These are phyloP conservation scores for Eulimnadia texana DNA, from an alignment of 1,140 invertebrate genomes.

Conservation along the genomic window DNA sequence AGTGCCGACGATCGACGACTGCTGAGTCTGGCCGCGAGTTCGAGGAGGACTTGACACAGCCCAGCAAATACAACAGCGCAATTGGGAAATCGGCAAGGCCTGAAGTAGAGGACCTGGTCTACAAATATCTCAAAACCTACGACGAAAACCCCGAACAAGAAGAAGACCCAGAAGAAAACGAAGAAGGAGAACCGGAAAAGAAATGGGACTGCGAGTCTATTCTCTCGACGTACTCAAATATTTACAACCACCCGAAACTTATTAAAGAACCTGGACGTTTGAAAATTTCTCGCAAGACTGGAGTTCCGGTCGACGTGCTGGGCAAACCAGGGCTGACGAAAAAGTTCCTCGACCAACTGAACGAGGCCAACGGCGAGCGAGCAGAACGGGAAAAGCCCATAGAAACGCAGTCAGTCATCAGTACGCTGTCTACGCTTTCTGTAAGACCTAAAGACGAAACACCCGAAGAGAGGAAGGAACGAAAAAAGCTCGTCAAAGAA, in stretches of 20 bases:
- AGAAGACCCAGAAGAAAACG: constrained; percentile 38
- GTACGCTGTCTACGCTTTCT: constrained; percentile 50
- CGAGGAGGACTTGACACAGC: constrained; percentile 28
- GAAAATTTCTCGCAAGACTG: constrained; percentile 50
- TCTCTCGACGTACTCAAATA: constrained; percentile 72
- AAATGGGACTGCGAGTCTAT: constrained; percentile 92
- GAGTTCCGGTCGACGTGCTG: constrained; percentile 51
- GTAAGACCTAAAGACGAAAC: constrained; percentile 67
- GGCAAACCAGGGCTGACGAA: constrained; percentile 43
- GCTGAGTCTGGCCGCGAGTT: constrained; percentile 40
- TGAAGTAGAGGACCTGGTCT: constrained; percentile 18
- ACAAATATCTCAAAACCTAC: constrained; percentile 18
- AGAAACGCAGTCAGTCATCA: constrained; percentile 47
- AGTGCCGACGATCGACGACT: constrained; percentile 48
- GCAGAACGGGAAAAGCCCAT: constrained; percentile 12
- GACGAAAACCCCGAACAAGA: constrained; percentile 14
- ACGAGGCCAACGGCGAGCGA: constrained; percentile 33
- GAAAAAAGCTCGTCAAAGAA: constrained; percentile 69
- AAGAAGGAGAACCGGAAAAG: constrained; percentile 44
- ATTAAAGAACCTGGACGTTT: constrained; percentile 57
- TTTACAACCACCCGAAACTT: constrained; percentile 79
- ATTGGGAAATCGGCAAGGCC: constrained; percentile 13
- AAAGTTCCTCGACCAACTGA: constrained; percentile 48
- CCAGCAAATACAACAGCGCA: constrained; percentile 17
- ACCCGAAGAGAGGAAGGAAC: constrained; percentile 56